These are phyloP conservation scores for Macrosiphum euphorbiae DNA, from an alignment of 2,888 invertebrate species.

Conservation along the genomic window DNA sequence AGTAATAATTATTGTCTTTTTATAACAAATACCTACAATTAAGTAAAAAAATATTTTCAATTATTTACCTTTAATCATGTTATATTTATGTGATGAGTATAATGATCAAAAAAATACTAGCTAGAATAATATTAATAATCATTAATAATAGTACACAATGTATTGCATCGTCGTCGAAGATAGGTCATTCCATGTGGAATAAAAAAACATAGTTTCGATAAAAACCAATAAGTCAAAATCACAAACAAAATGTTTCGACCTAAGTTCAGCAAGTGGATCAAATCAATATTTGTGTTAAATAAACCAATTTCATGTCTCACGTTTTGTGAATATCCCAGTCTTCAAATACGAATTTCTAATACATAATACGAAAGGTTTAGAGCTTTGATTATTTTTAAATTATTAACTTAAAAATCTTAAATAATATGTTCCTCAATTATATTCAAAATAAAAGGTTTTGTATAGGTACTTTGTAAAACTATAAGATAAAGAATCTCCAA, in stretches of 20 bases:
- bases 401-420: not conserved
- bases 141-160: not conserved
- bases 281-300: not conserved
- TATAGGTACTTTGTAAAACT: not conserved
- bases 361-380: not conserved
- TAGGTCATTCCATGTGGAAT: not conserved
- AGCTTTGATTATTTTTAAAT: not conserved
- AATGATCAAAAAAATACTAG: not conserved
- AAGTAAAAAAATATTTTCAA: not conserved
- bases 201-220: not conserved
- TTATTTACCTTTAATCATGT: not conserved
- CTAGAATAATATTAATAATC: not conserved
- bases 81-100: not conserved
- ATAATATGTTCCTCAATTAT: not conserved
- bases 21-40: not conserved
- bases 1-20: not conserved
- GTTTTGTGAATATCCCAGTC: not conserved
- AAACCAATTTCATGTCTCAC: not conserved
- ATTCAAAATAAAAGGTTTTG: not conserved
- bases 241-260: not conserved
- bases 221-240: not conserved
- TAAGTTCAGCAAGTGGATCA: not conserved
- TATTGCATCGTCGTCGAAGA: not conserved
- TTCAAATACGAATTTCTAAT: not conserved
- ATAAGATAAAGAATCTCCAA: not conserved